Base-by-base conservation (phyloP, 1,140 invertebrate species). In the Drosophila nasuta region DNA sequence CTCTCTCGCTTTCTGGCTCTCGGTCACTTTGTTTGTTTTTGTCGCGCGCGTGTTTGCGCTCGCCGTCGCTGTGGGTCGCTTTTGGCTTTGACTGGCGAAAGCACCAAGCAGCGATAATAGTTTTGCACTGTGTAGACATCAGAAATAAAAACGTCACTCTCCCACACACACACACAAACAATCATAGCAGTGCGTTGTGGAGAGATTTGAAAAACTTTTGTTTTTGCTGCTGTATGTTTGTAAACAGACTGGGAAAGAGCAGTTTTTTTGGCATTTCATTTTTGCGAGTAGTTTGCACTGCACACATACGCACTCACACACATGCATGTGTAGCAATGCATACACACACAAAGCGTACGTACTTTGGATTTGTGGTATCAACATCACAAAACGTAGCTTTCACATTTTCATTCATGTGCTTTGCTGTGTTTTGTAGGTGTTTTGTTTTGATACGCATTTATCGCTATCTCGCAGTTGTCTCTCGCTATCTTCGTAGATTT, bases 21-120 rank as follows among this genome's bases (percentile, higher is more conserved):
- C 5, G 62, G 41, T 57, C 43, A 54, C 6, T 58, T 72, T 80
- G 81, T 87, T 87, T 89, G 74, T 83, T 89, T 87, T 80, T 79
- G 75, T 83, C 77, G 83, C 69, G 83, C 83, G 83, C 85, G 83
- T 87, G 83, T 87, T 87, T 83, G 77, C 54, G 69, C 73, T 87
- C 65, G 69, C 59, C 58, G 68, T 58, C 65, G 71, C 33, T 77
- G 60, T 76, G 38, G 59, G 74, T 66, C 63, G 66, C 68, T 71
- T 59, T 25, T 38, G 7, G 35, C 35, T 8, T 3, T 10, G 35
- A 33, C 33, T 71, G 69, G 80, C 83, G 82, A 85, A 85, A 85
- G 82, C 77, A 70, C 20, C 20, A 25, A 25, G 20, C 20, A 25
- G 20, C 73, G 60, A 72, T 79, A 68, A 71, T 82, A 69, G 70